Evolutionary conservation across 2,888 invertebrate genomes (phyloP), one percentile per base, ranked within the genome.

Genomic region (Atrina japonica): DNA sequence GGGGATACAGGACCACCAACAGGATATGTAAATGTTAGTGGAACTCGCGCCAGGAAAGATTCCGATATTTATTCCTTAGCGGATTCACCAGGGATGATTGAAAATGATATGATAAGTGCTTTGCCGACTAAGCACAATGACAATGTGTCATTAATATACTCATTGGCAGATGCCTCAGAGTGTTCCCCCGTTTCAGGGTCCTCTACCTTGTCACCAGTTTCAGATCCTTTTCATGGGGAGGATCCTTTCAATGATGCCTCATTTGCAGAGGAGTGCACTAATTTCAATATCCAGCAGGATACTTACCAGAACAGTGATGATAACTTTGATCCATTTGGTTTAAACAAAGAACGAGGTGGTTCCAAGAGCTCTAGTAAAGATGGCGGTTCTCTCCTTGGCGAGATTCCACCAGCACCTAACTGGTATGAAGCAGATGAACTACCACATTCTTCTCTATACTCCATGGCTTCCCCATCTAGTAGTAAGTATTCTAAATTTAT

Each of bases 201-300:
- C 3, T 61, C 61, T 7, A 61, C 47, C 16, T 21, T 61, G 2
- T 53, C 53, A 53, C 27, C 41, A 1, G 29, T 27, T 18, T 43
- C 53, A 50, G 64, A 64, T 21, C 64, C 64, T 9, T 64, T 64
- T 53, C 41, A 53, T 18, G 64, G 64, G 18, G 41, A 64, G 14
- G 70, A 60, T 23, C 59, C 72, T 2, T 73, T 74, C n/a, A 41
- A 70, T 60, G 81, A 81, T 50, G 64, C 75, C 0, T 70, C 60
- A 23, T 81, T 81, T 73, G 72, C 70, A 16, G 53, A 43, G 0
- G 77, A 73, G 23, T 79, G 79, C 69, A 68, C 64, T 23, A 49
- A 72, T 14, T 80, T 78, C 56, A 78, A 78, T 50, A 25, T 18
- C 11, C 35, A 35, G 14, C 21, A 29, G 18, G 30, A 29, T 27